A percentile compares a stretch with the other conserved stretches of the same genome.
phyloP scores from a whole-genome alignment of 2,888 invertebrate genomes.

The Scaptomyza polygonia region DNA sequence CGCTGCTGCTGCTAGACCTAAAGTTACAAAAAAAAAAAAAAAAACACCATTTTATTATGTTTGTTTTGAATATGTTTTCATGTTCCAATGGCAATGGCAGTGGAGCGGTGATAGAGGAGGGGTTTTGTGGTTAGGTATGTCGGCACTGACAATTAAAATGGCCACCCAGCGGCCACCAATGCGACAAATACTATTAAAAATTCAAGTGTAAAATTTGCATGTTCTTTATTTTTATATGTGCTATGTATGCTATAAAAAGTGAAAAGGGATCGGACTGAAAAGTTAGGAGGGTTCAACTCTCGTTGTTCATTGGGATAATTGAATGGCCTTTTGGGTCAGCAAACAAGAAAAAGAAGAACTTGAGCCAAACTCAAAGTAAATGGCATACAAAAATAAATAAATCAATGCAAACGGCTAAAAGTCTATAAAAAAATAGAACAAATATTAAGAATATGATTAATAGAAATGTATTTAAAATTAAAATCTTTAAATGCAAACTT shows the following conservation, averaged over 20 bases:
- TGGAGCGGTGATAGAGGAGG: neutral
- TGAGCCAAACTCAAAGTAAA: no score
- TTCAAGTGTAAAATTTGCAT: constrained; percentile 28
- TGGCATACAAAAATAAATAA: no score
- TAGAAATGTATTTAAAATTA: no score
- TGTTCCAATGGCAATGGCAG: constrained; percentile 10
- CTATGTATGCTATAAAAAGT: neutral
- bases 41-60: constrained; percentile 51
- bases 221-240: neutral
- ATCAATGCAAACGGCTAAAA: no score
- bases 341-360: no score
- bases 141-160: constrained; percentile 49
- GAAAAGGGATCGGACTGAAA: constrained; percentile 12
- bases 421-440: no score
- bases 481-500: no score
- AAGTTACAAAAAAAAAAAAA: constrained; percentile 13
- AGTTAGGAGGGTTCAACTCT: neutral
- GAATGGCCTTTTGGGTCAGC: no score
- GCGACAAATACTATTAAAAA: constrained; percentile 52
- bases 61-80: constrained; percentile 62
- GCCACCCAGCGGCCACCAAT: constrained; percentile 37
- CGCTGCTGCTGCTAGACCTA: constrained; percentile 4
- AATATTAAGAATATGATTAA: no score
- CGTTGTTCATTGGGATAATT: no score
- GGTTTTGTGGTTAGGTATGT: constrained; percentile 6